A percentile compares a stretch with the other conserved stretches of the same genome.
Evolutionary conservation across 2,888 invertebrate species (phyloP).

Genomic region (Mechanitis mazaeus): DNA sequence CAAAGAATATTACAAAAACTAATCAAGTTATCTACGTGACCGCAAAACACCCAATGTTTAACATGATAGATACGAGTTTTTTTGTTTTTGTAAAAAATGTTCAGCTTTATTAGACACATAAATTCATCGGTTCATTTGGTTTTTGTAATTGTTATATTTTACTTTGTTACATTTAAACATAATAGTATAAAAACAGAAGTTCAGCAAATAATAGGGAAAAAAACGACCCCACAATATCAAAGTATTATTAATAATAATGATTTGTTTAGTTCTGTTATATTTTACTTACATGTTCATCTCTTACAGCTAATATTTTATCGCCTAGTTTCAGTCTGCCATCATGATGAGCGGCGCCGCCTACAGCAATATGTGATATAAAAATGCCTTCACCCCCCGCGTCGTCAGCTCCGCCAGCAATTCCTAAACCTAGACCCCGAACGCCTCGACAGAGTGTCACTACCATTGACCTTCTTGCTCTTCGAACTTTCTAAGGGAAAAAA

Average conservation of each 20-base stretch:
- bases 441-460: conserved; percentile 69
- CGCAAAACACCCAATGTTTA: neutral
- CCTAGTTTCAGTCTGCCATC: conserved; percentile 69
- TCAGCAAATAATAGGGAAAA: neutral
- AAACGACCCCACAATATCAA: neutral
- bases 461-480: conserved; percentile 64
- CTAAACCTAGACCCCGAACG: conserved; percentile 63
- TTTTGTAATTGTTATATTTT: neutral
- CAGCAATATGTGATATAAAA: conserved; percentile 70
- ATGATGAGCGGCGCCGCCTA: conserved; percentile 68
- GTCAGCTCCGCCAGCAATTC: conserved; percentile 71
- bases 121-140: neutral
- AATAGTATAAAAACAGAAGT: neutral
- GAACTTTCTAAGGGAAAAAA: conserved; percentile 50
- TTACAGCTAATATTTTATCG: conserved; percentile 72
- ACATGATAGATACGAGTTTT: neutral
- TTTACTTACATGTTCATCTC: conserved; percentile 66
- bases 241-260: neutral
- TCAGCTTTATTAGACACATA: neutral
- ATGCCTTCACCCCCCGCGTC: conserved; percentile 71
- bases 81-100: neutral
- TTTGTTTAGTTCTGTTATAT: neutral
- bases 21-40: neutral
- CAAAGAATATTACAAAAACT: neutral
- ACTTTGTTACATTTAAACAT: neutral